phyloP scores from a whole-genome alignment of 2,797 vertebrate genomes.

The Gastrophryne carolinensis region DNA sequence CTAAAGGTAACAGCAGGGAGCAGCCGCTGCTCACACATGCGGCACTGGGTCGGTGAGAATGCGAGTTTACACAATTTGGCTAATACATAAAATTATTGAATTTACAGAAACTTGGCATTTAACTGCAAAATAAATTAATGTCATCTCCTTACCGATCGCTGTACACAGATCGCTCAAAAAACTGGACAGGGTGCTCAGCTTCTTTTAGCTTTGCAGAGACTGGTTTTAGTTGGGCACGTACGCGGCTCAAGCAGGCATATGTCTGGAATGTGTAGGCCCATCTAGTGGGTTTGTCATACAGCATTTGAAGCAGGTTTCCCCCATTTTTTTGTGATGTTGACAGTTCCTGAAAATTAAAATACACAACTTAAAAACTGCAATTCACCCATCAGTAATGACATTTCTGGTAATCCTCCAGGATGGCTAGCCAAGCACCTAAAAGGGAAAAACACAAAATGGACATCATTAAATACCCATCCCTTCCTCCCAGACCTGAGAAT shows the following conservation, averaged over 20 bases:
- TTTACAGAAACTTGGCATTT: too few relatives aligned
- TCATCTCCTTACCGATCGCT: conserved; percentile 84
- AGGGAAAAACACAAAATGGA: too few relatives aligned
- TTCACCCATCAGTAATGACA: background rate
- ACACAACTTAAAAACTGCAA: background rate
- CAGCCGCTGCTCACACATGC: too few relatives aligned
- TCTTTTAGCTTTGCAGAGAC: conserved; percentile 72
- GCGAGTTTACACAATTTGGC: too few relatives aligned
- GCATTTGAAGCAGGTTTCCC: conserved; percentile 85
- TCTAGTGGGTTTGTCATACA: conserved; percentile 78
- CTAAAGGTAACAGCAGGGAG: too few relatives aligned
- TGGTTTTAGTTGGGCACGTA: conserved; percentile 75
- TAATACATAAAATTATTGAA: too few relatives aligned
- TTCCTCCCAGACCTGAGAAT: too few relatives aligned
- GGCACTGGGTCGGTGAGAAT: too few relatives aligned
- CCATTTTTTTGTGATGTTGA: conserved; percentile 84
- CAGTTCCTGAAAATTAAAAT: conserved; percentile 68
- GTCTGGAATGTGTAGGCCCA: conserved; percentile 87
- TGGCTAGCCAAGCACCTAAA: too few relatives aligned
- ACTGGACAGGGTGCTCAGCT: conserved; percentile 82
- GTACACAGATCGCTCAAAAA: conserved; percentile 83
- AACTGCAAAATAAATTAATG: too few relatives aligned
- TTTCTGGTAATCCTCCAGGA: too few relatives aligned
- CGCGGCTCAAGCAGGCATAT: conserved; percentile 77
- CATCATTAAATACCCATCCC: too few relatives aligned